Evolutionary conservation across 2,888 invertebrate genomes (phyloP).

Genomic region (Bhutanitis thaidina): DNA sequence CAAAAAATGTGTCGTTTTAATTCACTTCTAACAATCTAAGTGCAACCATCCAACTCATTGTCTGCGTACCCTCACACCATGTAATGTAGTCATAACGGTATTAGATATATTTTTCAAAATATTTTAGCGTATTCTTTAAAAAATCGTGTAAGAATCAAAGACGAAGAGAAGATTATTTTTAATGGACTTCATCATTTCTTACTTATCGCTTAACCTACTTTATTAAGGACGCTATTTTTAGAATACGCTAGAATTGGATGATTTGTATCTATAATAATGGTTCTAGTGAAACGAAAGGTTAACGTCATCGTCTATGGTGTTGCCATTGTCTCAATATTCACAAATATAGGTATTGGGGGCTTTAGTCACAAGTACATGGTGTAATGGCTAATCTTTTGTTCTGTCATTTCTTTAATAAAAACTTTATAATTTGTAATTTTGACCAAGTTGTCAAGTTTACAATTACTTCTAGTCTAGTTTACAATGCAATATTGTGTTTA

Average conservation of each 20-base stretch:
- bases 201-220: no score
- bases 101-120: conserved; percentile 18
- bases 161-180: no score
- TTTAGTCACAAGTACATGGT: conserved; percentile 69
- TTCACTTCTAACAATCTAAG: conserved; percentile 28
- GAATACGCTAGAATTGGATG: conserved; percentile 3
- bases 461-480: conserved; percentile 28
- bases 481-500: conserved; percentile 51
- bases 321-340: conserved; percentile 66
- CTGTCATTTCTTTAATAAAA: conserved; percentile 57
- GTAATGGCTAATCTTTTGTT: conserved; percentile 72
- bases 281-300: conserved; percentile 33
- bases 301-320: conserved; percentile 67
- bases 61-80: conserved; percentile 64
- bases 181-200: no score
- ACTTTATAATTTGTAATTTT: conserved; percentile 32
- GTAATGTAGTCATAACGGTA: conserved; percentile 42
- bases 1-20: no score
- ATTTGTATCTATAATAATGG: conserved; percentile 13
- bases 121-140: conserved; percentile 10
- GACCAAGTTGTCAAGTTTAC: conserved; percentile 28
- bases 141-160: background rate
- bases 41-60: conserved; percentile 40
- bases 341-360: conserved; percentile 67
- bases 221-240: background rate